Evolutionary conservation across 2,888 invertebrate genomes (phyloP), one percentile per base, ranked within the genome.

Genomic region (Acrobeloides nanus): DNA sequence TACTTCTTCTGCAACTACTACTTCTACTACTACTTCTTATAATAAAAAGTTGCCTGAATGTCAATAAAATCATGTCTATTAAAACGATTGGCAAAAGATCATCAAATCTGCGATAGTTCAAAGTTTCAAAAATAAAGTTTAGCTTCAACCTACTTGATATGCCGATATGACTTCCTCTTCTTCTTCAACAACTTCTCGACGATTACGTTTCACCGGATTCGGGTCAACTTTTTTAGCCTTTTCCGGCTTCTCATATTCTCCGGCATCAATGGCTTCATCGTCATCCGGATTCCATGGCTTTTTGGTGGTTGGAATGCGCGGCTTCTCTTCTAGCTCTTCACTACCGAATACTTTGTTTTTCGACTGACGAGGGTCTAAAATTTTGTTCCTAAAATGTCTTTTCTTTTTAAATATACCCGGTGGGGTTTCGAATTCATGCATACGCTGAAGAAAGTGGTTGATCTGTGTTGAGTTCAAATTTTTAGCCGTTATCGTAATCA

Each of bases 381-480:
- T 10, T 12, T 35, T 2, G 20, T 23, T 12, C 31, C 15, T 29
- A 10, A n/a, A n/a, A 29, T 29, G 31, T 29, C 12, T 12, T 12
- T 29, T 29, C 10, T 12, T 29, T 29, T 29, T 29, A 29, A 18
- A 31, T 33, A 15, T 39, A 17, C 17, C 10, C 32, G 37, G 12
- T 39, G 62, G 47, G 41, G 39, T 42, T 27, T 57, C 48, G 21
- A 38, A 53, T 31, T 57, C 45, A 24, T 48, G 56, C 58, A 70
- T 70, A 48, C 70, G 46, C n/a, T 57, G 51, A 33, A 64, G 58
- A 49, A 70, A 70, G 21, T 55, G 53, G 38, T 57, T 52, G 37
- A 66, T 64, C 42, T 66, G 66, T 1, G 64, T 67, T 33, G 61
- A 57, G 46, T 71, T 70, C 56, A 70, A 55, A 35, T 64, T 55